A percentile compares a stretch with the other conserved stretches of the same genome.
These are phyloP conservation scores for Pristionchus mayeri DNA, from an alignment of 2,888 invertebrate genomes.

Conservation along the genomic window DNA sequence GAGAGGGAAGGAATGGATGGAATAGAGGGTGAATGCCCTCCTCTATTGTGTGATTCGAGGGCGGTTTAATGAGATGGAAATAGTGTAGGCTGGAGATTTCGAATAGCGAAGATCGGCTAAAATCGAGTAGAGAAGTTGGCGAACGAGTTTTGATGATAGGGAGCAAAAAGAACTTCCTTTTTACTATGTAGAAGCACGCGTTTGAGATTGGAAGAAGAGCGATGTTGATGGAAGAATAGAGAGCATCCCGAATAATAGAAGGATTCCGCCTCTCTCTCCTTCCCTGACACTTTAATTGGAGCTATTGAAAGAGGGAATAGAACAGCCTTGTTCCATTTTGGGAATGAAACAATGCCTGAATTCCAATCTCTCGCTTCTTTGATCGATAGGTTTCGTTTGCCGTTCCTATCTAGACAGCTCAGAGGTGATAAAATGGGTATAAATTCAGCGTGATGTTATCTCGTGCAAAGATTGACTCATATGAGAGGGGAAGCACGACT, in stretches of 20 bases:
- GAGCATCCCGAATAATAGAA: neutral
- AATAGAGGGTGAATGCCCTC: neutral
- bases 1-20: neutral
- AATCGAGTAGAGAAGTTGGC: neutral
- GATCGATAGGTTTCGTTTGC: conserved; percentile 9
- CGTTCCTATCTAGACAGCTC: conserved; percentile 17
- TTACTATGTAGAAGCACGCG: neutral
- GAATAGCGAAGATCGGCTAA: conserved; percentile 21
- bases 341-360: neutral
- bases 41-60: conserved; percentile 24
- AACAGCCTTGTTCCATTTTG: neutral
- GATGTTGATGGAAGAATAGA: neutral
- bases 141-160: conserved; percentile 43
- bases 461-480: conserved; percentile 44
- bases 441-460: conserved; percentile 34
- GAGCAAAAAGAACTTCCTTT: neutral
- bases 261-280: neutral
- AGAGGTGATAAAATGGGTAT: conserved; percentile 38
- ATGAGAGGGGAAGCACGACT: neutral
- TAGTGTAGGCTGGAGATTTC: conserved; percentile 18
- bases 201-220: neutral
- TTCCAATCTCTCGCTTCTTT: neutral
- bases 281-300: neutral
- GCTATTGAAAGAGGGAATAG: neutral
- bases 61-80: conserved; percentile 39